Evolutionary conservation across 2,888 invertebrate genomes (phyloP).

Genomic region (Lochmaea crataegi): DNA sequence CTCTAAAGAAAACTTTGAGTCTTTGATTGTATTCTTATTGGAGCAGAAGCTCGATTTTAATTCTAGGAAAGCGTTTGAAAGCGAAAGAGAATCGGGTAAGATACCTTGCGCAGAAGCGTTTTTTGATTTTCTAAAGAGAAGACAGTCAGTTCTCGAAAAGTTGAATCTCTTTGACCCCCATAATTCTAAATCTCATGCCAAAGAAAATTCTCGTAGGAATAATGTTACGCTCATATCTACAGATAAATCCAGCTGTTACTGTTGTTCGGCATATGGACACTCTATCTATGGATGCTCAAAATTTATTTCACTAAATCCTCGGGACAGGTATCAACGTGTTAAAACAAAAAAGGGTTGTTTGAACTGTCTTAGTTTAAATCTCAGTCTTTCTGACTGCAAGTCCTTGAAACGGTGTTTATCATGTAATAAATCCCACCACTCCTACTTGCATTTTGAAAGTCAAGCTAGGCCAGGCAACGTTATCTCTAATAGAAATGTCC

Average conservation of each 20-base stretch:
- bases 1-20: background rate
- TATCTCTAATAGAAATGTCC: background rate
- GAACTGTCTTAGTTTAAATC: background rate
- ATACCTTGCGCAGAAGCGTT: background rate
- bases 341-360: background rate
- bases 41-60: background rate
- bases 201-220: background rate
- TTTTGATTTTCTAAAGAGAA: background rate
- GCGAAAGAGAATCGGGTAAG: background rate
- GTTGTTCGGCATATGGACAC: background rate
- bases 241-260: background rate
- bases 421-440: background rate
- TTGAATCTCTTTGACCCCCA: background rate
- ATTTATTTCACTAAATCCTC: background rate
- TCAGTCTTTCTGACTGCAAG: background rate
- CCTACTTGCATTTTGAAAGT: background rate
- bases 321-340: background rate
- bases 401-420: background rate
- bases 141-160: background rate
- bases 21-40: background rate
- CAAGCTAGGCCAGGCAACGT: background rate
- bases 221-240: background rate
- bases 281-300: background rate
- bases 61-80: slow-evolving; percentile 1
- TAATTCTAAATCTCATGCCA: background rate